phyloP scores from a whole-genome alignment of 2,113 vertebrate genomes.

The Puntigrus tetrazona region DNA sequence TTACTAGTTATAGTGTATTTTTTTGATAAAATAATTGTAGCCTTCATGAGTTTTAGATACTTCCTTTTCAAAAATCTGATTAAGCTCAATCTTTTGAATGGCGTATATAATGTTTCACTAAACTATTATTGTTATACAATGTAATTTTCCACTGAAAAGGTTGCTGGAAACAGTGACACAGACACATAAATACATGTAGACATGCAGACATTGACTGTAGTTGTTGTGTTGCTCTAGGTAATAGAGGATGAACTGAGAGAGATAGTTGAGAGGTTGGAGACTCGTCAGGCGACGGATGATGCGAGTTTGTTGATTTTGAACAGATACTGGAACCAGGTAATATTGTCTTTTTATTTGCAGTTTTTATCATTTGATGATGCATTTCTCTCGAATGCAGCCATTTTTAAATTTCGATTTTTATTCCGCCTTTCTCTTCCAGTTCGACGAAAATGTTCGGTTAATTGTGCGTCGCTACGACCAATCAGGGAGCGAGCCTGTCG shows the following conservation, averaged over 20 bases:
- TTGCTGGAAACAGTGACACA: neutral
- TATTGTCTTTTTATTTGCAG: neutral
- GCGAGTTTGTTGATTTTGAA: slow-evolving; percentile 94
- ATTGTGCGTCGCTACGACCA: slow-evolving; percentile 84
- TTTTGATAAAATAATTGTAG: neutral
- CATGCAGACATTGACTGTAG: neutral
- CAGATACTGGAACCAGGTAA: slow-evolving; percentile 96
- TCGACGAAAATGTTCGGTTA: slow-evolving; percentile 91
- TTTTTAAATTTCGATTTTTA: neutral
- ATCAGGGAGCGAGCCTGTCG: slow-evolving; percentile 80
- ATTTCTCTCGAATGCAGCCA: neutral
- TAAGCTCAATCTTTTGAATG: neutral
- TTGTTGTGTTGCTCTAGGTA: slow-evolving; percentile 70
- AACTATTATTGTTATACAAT: neutral
- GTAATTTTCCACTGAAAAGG: neutral
- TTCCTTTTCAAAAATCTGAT: neutral
- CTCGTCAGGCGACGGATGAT: slow-evolving; percentile 93
- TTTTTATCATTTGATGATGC: neutral
- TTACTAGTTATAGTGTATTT: neutral
- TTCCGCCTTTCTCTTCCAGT: slow-evolving; percentile 69
- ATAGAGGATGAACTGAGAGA: slow-evolving; percentile 96
- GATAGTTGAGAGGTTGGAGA: slow-evolving; percentile 91
- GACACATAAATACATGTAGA: no score
- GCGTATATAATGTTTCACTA: neutral
- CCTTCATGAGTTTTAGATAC: neutral